A percentile compares a stretch with the other conserved stretches of the same genome.
These are phyloP conservation scores for Abramis brama DNA, from an alignment of 2,113 vertebrate genomes.

Conservation along the genomic window DNA sequence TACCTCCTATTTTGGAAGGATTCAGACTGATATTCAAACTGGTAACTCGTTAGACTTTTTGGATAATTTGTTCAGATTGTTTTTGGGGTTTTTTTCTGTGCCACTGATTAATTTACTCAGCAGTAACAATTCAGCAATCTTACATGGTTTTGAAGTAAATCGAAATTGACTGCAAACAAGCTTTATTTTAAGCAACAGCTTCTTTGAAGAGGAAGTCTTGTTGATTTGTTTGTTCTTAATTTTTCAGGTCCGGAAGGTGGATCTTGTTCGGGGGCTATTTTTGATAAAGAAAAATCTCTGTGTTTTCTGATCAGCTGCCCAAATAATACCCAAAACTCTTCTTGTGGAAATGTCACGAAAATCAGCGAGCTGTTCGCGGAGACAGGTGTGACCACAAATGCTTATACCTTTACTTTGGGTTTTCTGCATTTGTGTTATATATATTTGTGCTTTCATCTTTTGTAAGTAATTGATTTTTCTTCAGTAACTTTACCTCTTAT, in stretches of 20 bases:
- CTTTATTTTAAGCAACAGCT: not conserved
- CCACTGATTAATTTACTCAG: not conserved
- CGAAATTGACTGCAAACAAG: not conserved
- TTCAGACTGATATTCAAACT: not conserved
- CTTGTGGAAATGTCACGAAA: conserved; percentile 21
- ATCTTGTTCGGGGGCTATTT: not conserved
- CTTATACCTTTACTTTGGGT: not conserved
- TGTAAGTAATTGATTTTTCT: not conserved
- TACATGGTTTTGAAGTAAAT: not conserved
- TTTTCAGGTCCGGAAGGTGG: not conserved
- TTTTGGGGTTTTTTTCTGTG: not conserved
- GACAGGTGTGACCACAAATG: not conserved
- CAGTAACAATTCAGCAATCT: not conserved
- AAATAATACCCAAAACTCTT: not conserved
- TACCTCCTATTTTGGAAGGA: not conserved
- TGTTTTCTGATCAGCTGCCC: conserved; percentile 49
- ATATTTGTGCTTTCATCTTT: not conserved
- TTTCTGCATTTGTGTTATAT: not conserved
- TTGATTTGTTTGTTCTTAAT: not conserved
- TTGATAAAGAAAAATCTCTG: not conserved
- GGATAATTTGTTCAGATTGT: not conserved
- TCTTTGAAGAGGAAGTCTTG: not conserved
- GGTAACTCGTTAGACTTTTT: not conserved
- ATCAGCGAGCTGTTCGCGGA: not conserved
- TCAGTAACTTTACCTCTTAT: not conserved